phyloP scores from a whole-genome alignment of 2,113 vertebrate genomes.

The Malurus melanocephalus region DNA sequence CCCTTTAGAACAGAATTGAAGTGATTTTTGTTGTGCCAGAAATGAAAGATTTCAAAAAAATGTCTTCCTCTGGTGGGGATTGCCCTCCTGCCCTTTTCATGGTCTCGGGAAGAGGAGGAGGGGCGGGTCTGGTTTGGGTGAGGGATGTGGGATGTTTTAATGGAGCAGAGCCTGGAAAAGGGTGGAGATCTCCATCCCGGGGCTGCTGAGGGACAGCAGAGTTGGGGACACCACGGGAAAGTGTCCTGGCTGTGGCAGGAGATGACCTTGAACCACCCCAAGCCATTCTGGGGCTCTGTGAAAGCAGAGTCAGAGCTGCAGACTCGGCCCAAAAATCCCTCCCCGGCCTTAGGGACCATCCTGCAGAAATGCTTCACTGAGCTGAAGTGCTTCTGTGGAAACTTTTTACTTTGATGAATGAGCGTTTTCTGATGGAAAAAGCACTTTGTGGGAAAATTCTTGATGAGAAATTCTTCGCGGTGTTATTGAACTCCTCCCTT shows the following conservation, averaged over 20 bases:
- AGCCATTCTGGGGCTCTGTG: background rate
- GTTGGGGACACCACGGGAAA: too few species aligned
- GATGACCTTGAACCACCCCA: background rate
- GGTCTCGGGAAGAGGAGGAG: background rate
- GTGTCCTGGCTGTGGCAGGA: background rate
- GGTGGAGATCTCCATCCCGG: rapidly evolving
- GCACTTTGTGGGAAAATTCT: background rate
- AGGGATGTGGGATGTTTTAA: rapidly evolving
- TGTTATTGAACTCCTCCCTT: background rate
- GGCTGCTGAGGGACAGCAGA: background rate
- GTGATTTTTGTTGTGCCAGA: background rate
- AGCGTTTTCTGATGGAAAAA: background rate
- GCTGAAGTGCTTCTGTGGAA: background rate
- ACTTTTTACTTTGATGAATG: background rate
- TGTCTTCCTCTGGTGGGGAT: background rate
- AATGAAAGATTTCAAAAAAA: background rate
- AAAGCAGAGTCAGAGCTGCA: rapidly evolving
- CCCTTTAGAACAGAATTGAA: background rate
- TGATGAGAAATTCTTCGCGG: background rate
- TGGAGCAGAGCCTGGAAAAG: background rate
- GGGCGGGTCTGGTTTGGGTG: background rate
- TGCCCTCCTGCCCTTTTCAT: too few species aligned
- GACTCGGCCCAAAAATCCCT: background rate
- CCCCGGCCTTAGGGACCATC: background rate
- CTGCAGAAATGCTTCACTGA: background rate